Percentiles rank a stretch among this genome's conserved stretches.
These are phyloP conservation scores for Carduelis carduelis DNA, from an alignment of 2,797 vertebrate genomes.

Conservation along the genomic window DNA sequence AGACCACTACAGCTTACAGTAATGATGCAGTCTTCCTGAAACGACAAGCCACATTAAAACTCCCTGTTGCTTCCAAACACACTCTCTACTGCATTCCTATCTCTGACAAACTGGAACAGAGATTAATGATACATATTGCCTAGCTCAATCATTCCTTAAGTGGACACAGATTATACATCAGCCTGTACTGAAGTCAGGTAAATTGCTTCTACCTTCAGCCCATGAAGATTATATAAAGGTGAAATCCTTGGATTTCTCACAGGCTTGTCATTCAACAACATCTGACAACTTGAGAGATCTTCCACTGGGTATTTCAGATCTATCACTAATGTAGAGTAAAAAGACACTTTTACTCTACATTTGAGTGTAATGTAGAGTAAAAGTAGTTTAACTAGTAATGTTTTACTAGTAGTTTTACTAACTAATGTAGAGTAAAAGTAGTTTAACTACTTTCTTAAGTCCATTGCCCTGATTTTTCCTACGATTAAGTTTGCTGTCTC, in stretches of 20 bases:
- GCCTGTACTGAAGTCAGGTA: not conserved
- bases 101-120: not conserved
- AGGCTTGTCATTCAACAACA: not conserved
- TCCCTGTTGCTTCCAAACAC: not conserved
- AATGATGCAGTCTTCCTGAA: not conserved
- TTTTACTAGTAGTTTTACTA: too few species aligned
- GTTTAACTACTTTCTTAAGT: not conserved
- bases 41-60: not conserved
- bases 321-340: not conserved
- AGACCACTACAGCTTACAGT: not conserved
- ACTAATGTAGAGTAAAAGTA: too few species aligned
- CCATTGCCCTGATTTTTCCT: accelerated
- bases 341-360: not conserved
- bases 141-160: not conserved
- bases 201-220: not conserved
- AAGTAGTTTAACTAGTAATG: too few species aligned
- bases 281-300: not conserved
- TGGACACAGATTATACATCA: not conserved
- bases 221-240: not conserved
- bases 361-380: too few species aligned
- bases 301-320: not conserved
- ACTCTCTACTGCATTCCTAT: not conserved
- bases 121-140: not conserved
- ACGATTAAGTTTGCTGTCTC: not conserved
- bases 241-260: not conserved